Evolutionary conservation across 2,888 invertebrate genomes (phyloP).

Genomic region (Athalia rosae): DNA sequence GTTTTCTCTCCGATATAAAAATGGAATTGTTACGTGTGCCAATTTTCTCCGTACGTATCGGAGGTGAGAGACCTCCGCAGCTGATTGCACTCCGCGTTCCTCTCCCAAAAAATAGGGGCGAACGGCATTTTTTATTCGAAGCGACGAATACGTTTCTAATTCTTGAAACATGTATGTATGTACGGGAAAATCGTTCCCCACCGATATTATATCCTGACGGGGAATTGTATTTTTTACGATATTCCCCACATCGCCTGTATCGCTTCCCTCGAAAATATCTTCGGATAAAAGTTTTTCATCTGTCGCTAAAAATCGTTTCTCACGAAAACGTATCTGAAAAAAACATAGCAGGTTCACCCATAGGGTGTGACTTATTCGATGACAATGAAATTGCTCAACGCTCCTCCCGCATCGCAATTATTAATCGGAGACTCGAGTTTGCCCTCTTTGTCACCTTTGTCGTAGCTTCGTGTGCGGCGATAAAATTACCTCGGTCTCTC

Average conservation of each 20-base stretch:
- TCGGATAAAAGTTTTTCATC: slow-evolving; percentile 5
- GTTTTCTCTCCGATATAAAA: slow-evolving; percentile 57
- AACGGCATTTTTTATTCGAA: slow-evolving; percentile 16
- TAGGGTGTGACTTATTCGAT: no score
- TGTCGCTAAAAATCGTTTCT: not conserved
- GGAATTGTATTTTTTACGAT: slow-evolving; percentile 34
- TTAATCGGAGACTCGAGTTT: not conserved
- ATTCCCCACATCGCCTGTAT: not conserved
- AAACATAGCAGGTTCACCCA: not conserved
- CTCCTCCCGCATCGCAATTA: not conserved
- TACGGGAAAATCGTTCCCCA: not conserved
- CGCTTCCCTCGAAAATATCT: slow-evolving; percentile 17
- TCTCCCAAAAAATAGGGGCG: not conserved
- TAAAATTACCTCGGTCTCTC: not conserved
- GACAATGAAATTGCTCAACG: no score
- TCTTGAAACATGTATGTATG: not conserved
- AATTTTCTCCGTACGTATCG: slow-evolving; percentile 51
- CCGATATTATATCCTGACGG: slow-evolving; percentile 10
- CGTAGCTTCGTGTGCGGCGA: not conserved
- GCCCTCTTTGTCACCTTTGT: not conserved
- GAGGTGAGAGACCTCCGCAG: slow-evolving; percentile 46
- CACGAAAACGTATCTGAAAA: slow-evolving; percentile 12
- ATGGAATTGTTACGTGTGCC: slow-evolving; percentile 63
- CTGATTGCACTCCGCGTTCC: slow-evolving; percentile 32
- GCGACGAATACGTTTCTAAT: slow-evolving; percentile 43